These are phyloP conservation scores for Pseudorasbora parva DNA, from an alignment of 2,113 vertebrate species.

Conservation along the genomic window DNA sequence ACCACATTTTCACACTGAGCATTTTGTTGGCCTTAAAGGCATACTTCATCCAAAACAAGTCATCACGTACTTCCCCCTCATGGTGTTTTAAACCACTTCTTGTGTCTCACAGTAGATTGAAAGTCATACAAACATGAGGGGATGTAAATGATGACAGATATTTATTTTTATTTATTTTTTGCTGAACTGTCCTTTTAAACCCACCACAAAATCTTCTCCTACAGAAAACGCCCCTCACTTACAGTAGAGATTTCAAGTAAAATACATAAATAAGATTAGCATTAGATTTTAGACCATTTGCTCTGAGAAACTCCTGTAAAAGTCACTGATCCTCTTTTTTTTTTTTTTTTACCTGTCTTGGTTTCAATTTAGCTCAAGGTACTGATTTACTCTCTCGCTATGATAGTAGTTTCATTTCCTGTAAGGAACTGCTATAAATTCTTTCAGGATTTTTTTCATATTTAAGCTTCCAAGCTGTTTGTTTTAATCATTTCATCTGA, in stretches of 20 bases:
- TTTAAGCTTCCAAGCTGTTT: not conserved
- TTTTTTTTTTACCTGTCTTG: no score
- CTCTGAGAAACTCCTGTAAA: not conserved
- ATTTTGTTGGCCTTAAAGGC: not conserved
- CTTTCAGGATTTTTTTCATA: not conserved
- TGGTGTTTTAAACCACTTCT: not conserved
- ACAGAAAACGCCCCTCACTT: not conserved
- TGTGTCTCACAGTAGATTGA: no score
- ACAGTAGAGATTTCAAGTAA: not conserved
- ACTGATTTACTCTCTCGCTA: not conserved
- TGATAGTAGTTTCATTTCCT: not conserved
- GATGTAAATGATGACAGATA: not conserved
- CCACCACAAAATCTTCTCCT: not conserved
- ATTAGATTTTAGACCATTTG: not conserved
- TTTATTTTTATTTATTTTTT: rapidly evolving
- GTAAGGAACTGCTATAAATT: not conserved
- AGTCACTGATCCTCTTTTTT: not conserved
- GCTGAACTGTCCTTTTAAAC: not conserved
- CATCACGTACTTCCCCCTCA: no score
- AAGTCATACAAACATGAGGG: not conserved
- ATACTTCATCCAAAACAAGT: not conserved
- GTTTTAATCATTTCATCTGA: not conserved
- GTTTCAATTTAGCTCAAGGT: not conserved
- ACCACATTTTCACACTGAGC: not conserved
- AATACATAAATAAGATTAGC: not conserved